Percentiles rank a stretch among this genome's conserved stretches.
Evolutionary conservation across 2,113 vertebrate genomes (phyloP).

Genomic region (Orcinus orca): DNA sequence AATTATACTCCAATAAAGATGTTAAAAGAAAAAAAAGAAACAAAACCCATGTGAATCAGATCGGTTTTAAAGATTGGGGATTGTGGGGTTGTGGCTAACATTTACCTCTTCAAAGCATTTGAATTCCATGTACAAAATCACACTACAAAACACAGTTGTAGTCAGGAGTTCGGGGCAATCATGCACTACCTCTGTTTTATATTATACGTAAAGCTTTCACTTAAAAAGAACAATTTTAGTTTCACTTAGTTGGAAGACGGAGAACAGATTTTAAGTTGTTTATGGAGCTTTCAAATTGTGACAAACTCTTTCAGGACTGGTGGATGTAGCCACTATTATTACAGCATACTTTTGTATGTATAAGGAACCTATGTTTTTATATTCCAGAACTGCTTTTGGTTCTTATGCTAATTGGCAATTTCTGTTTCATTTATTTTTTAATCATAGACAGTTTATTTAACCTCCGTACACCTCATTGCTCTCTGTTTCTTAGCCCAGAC

Average conservation of each 20-base stretch:
- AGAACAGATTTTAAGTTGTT: neutral
- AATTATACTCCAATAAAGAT: too few species aligned
- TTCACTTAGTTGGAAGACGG: neutral
- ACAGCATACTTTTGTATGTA: rapidly evolving
- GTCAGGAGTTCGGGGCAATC: neutral
- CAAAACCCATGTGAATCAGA: neutral
- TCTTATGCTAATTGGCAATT: neutral
- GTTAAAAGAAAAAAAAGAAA: too few species aligned
- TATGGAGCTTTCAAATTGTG: neutral
- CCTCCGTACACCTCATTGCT: neutral
- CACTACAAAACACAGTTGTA: neutral
- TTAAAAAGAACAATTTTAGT: neutral
- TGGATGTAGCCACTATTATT: neutral
- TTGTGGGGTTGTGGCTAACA: neutral
- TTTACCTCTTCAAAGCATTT: neutral
- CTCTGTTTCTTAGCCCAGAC: neutral
- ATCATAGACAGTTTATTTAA: neutral
- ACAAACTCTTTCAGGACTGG: neutral
- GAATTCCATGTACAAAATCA: neutral
- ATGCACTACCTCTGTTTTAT: neutral
- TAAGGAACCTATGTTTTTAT: neutral
- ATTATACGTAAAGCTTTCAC: neutral
- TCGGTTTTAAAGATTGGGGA: neutral
- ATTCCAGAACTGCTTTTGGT: neutral
- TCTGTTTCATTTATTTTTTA: neutral